Base-by-base conservation (phyloP, 2,888 invertebrate species). In the Megaustenia siamemsis region DNA sequence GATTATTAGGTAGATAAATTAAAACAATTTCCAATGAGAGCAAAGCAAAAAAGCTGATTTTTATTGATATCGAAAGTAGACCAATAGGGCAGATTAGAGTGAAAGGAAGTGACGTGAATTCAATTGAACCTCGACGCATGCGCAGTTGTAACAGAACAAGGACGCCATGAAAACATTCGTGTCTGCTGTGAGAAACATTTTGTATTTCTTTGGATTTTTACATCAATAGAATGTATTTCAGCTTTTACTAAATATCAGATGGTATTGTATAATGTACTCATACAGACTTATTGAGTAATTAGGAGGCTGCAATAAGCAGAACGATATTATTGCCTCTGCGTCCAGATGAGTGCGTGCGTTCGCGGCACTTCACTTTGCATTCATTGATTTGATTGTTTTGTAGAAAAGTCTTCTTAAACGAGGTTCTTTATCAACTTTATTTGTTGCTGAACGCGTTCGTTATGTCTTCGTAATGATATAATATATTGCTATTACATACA, bases 101-200 rank as follows among this genome's bases (percentile, higher is more conserved):
- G 12, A 8, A 15, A 71, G 83, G 78, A 79, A 78, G 40, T 78
- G 78, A 71, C 78, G 83, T 45, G 1, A 24, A 18, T 18, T 69
- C 28, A 78, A 32, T 21, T 75, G 38, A 73, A 38, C 24, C 3
- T 1, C 15, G 2, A 40, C 63, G 83, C 83, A 84, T 79, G 83
- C 83, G 79, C 71, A 78, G 49, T 35, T 28, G 10, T 60, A 24
- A 32, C 28, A 69, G 53, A 68, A 60, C n/a, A 35, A 35, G 53
- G 83, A 84, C 83, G 83, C 83, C 83, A 84, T 84, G 78, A 84
- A 84, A 84, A 84, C 83, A 84, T 71, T 78, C 60, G 60, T 84
- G 71, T 60, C 43, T 68, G 68, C 45, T 35, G 63, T 38, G 28
- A 45, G 38, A 66, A 66, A 28, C 45, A 66, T 66, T 63, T 35